phyloP scores from a whole-genome alignment of 2,797 vertebrate species.

The Chaenodraco wilsoni region DNA sequence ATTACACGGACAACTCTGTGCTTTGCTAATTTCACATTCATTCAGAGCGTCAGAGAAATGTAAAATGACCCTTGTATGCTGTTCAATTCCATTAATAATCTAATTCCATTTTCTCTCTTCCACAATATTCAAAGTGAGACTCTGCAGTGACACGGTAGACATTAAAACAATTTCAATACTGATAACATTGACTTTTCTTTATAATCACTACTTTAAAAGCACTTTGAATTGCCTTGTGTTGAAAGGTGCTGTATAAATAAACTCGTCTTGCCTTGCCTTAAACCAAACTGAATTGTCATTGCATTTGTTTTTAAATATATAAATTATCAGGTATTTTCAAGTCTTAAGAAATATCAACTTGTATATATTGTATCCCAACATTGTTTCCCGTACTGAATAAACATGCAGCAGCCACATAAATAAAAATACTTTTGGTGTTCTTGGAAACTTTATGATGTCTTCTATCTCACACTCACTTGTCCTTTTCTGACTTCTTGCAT shows the following conservation, averaged over 20 bases:
- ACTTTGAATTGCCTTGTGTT: too few species aligned
- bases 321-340: not conserved
- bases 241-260: too few species aligned
- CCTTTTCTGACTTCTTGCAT: conserved; percentile 87
- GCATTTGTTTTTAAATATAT: too few species aligned
- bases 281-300: not conserved
- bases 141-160: not conserved
- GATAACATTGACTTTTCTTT: not conserved
- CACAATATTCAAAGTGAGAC: not conserved
- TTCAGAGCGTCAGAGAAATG: not conserved
- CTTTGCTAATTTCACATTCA: not conserved
- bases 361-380: not conserved
- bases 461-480: conserved; percentile 84
- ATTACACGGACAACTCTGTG: too few species aligned
- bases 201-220: not conserved
- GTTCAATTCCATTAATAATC: not conserved
- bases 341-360: not conserved
- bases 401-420: not conserved
- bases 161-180: not conserved
- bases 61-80: not conserved
- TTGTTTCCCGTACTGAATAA: not conserved
- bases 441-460: conserved; percentile 85
- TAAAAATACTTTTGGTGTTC: conserved; percentile 60
- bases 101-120: not conserved
- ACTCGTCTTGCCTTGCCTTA: too few species aligned